Base-by-base conservation (phyloP, 2,113 vertebrate species). In the Saimiri boliviensis region DNA sequence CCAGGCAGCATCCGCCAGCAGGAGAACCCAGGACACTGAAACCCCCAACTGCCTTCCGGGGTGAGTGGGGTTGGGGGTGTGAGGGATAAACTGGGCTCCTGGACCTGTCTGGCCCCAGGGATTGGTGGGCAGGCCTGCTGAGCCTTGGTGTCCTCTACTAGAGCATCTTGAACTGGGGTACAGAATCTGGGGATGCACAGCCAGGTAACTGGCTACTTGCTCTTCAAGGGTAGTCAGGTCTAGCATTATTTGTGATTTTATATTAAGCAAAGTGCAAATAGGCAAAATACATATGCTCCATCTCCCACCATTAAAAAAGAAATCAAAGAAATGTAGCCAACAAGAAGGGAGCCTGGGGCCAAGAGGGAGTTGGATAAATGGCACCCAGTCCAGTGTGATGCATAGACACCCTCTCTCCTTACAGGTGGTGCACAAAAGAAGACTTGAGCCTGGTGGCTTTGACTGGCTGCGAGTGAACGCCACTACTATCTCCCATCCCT, bases 381-480 rank as follows among this genome's bases (percentile, higher is more conserved):
- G 60, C 19, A 1, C 40, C 37, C 0, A 25, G 66, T 80, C 74
- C 60, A 49, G 6, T 1, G 0, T 5, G 8, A 70, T 5, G 14
- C 35, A 8, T 23, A n/a, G 19, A 23, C 0, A 6, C 11, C 30
- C 25, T 10, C 21, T 80, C 47, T 70, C 17, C 40, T 42, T 5
- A 3, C 23, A 45, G 8, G 16, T 6, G 19, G 3, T 21, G 37
- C 8, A 2, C 32, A 13, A 23, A 14, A 25, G 10, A n/a, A 32
- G 25, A 20, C 12, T 45, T 2, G 42, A 21, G 23, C 20, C 7
- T 1, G 40, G 40, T 68, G 32, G 14, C 66, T 35, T 60, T 66
- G 70, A 66, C 5, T 1, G 10, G 27, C 16, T 20, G 0, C 17
- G 11, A 21, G n/a, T 13, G 47, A n/a, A 3, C 0, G 7, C 30